Conservation (phyloP, 2,888 invertebrate species). For the Sinopyrophorus schimmeli region DNA sequence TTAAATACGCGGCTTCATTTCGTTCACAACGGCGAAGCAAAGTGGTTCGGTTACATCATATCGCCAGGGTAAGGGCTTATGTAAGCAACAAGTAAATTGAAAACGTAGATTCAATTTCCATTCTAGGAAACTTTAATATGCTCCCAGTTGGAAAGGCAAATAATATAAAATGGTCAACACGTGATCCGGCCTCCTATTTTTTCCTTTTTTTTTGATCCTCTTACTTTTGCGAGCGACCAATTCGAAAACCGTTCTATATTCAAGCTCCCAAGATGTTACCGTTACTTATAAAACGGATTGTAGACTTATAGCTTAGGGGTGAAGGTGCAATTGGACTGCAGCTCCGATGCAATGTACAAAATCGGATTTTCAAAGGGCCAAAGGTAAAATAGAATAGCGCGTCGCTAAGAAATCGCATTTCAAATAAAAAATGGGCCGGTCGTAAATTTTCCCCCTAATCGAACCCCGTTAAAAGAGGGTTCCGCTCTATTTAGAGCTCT, state of each 20-base stretch:
- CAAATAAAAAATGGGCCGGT: no score
- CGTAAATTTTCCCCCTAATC: no score
- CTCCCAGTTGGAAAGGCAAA: constrained; percentile 24
- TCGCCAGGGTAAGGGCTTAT: constrained; percentile 16
- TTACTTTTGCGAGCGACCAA: constrained; percentile 27
- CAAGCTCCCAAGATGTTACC: constrained; percentile 20
- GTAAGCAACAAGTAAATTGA: constrained; percentile 34
- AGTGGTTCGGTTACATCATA: neutral
- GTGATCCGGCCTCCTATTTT: constrained; percentile 12
- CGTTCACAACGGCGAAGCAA: constrained; percentile 1
- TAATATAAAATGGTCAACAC: constrained; percentile 36
- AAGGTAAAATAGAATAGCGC: no score
- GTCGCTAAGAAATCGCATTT: no score
- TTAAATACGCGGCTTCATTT: constrained; percentile 7
- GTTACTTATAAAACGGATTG: constrained; percentile 16
- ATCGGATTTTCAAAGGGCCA: no score
- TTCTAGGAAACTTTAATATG: constrained; percentile 28
- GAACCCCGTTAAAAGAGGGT: no score
- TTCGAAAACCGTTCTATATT: constrained; percentile 34
- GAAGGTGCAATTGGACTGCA: constrained; percentile 29
- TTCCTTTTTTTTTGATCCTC: constrained; percentile 29
- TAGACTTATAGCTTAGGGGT: constrained; percentile 30
- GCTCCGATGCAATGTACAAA: constrained; percentile 22
- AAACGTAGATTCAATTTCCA: constrained; percentile 33
- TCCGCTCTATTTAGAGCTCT: no score